Evolutionary conservation across 2,113 vertebrate species (phyloP).

Genomic region (Pseudorasbora parva): DNA sequence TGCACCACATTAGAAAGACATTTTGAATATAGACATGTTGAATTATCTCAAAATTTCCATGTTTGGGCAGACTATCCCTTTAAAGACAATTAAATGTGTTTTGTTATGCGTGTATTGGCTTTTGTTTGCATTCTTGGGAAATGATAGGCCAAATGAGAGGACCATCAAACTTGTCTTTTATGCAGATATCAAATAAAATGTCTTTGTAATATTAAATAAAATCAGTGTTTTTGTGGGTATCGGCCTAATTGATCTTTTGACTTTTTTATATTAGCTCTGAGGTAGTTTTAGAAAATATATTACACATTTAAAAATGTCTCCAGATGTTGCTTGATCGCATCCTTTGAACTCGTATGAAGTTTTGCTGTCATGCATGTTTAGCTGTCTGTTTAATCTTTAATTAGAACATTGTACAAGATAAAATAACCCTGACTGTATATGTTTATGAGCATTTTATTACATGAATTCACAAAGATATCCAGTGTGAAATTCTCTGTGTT

Average conservation of each 20-base stretch:
- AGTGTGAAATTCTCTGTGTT: constrained; percentile 18
- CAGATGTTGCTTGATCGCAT: background rate
- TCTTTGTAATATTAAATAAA: background rate
- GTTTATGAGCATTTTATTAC: constrained; percentile 5
- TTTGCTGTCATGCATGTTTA: background rate
- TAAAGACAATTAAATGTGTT: background rate
- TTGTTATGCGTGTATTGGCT: background rate
- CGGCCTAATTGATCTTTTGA: background rate
- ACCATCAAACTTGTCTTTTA: background rate
- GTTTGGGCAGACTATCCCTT: background rate
- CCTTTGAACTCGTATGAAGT: background rate
- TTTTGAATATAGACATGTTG: background rate
- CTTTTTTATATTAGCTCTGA: too few species aligned
- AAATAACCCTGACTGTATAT: background rate
- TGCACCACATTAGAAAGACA: background rate
- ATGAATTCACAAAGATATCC: constrained; percentile 7
- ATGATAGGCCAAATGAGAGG: background rate
- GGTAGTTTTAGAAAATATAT: too few species aligned
- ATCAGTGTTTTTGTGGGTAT: background rate
- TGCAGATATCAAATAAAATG: background rate
- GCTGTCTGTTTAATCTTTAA: background rate
- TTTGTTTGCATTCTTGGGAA: background rate
- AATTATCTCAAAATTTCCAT: background rate
- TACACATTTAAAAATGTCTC: background rate
- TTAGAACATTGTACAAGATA: background rate